Percentiles rank a stretch among this genome's conserved stretches.
phyloP scores from a whole-genome alignment of 2,888 invertebrate genomes.

The Lymantria dispar region DNA sequence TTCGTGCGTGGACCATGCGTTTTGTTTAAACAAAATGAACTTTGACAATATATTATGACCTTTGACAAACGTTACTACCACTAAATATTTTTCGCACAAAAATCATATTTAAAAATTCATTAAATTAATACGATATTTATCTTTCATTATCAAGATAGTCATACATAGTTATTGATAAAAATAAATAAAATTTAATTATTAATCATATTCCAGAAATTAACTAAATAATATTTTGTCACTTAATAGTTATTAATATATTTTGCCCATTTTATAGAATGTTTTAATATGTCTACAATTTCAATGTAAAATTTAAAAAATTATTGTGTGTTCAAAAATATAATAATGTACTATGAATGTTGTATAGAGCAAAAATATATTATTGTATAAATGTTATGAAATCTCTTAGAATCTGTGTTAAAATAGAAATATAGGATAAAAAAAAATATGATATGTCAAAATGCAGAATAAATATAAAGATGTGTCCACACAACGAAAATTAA shows the following conservation, averaged over 20 bases:
- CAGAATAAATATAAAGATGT: constrained; percentile 12
- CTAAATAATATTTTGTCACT: constrained; percentile 55
- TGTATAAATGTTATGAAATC: constrained; percentile 41
- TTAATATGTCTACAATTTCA: constrained; percentile 68
- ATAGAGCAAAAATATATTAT: constrained; percentile 51
- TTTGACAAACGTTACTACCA: constrained; percentile 61
- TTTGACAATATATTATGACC: constrained; percentile 74
- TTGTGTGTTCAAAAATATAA: constrained; percentile 67
- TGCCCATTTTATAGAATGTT: constrained; percentile 59
- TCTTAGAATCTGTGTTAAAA: constrained; percentile 31
- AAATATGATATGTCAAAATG: constrained; percentile 18
- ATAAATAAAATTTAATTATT: constrained; percentile 52
- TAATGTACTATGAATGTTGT: constrained; percentile 65
- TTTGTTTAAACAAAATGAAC: constrained; percentile 51
- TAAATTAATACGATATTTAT: constrained; percentile 42
- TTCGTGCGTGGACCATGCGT: constrained; percentile 50
- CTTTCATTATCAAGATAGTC: constrained; percentile 49
- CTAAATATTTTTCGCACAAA: constrained; percentile 64
- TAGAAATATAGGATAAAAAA: constrained; percentile 25
- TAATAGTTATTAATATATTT: constrained; percentile 62
- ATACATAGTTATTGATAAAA: constrained; percentile 41
- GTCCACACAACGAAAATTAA: background rate
- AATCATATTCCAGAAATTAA: constrained; percentile 62
- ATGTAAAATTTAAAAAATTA: constrained; percentile 53
- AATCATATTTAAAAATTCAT: constrained; percentile 21